Percentiles rank a stretch among this genome's conserved stretches.
phyloP scores from a whole-genome alignment of 2,888 invertebrate genomes.

The Calephelis perditalis region DNA sequence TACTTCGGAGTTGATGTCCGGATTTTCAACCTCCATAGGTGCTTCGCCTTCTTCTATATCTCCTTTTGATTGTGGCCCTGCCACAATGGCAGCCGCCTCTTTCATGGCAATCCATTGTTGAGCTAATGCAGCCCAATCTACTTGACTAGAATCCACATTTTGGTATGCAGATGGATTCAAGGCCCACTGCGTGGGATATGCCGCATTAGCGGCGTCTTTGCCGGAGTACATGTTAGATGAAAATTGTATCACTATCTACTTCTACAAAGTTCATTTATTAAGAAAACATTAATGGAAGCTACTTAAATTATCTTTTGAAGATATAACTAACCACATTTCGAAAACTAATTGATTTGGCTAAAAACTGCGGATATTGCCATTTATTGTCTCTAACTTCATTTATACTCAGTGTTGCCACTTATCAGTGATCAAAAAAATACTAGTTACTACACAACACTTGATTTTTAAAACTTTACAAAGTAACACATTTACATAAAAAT shows the following conservation, averaged over 20 bases:
- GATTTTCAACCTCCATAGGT: conserved; percentile 91
- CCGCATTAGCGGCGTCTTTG: conserved; percentile 80
- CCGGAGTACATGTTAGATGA: conserved; percentile 70
- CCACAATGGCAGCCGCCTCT: conserved; percentile 80
- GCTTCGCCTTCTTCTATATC: conserved; percentile 88
- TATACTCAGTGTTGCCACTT: too few relatives aligned
- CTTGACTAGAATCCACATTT: conserved; percentile 89
- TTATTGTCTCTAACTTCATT: too few relatives aligned
- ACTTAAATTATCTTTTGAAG: conserved; percentile 12
- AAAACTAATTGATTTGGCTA: conserved; percentile 5
- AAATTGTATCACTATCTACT: background rate
- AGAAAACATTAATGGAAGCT: conserved; percentile 3
- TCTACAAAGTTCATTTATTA: background rate
- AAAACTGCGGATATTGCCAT: conserved; percentile 1
- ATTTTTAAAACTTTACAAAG: too few relatives aligned
- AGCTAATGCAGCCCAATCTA: conserved; percentile 97
- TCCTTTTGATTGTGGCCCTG: conserved; percentile 75
- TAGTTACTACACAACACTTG: too few relatives aligned
- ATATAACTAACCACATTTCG: conserved; percentile 1
- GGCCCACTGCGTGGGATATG: conserved; percentile 87
- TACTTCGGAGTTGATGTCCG: conserved; percentile 74
- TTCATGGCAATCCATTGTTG: conserved; percentile 99
- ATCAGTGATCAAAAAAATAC: too few relatives aligned
- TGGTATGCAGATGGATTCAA: conserved; percentile 89
- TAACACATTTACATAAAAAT: too few relatives aligned